Percentiles rank a stretch among this genome's conserved stretches.
These are phyloP conservation scores for Thymelicus acteon DNA, from an alignment of 2,888 invertebrate genomes.

Conservation along the genomic window DNA sequence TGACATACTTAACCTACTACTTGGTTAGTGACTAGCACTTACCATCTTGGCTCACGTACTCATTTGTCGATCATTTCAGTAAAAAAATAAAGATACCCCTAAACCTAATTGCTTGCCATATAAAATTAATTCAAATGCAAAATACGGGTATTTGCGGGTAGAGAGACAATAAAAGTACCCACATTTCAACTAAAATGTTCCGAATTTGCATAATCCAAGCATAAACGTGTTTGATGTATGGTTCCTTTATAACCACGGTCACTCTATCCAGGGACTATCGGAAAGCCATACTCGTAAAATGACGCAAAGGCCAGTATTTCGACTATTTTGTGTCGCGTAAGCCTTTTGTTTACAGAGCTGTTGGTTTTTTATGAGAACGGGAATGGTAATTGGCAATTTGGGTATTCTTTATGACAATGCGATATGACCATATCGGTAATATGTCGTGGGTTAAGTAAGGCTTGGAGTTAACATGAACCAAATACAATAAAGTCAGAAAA, in stretches of 20 bases:
- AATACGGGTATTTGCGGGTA: not conserved
- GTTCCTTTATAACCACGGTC: not conserved
- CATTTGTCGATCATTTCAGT: no score
- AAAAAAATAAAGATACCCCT: no score
- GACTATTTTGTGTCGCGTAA: conserved; percentile 4
- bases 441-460: not conserved
- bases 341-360: conserved; percentile 6
- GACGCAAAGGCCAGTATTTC: not conserved
- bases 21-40: no score
- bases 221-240: conserved; percentile 12
- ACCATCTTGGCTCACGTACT: no score
- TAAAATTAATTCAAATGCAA: conserved; percentile 1
- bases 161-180: conserved; percentile 8
- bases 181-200: conserved; percentile 12
- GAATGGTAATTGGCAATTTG: conserved; percentile 3
- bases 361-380: conserved; percentile 5
- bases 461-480: not conserved
- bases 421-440: not conserved
- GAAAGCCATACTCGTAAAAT: conserved; percentile 9
- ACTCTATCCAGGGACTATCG: not conserved
- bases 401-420: conserved; percentile 2
- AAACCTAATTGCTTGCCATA: not conserved
- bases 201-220: conserved; percentile 6
- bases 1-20: no score
- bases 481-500: no score